Evolutionary conservation across 2,113 vertebrate species (phyloP).

Genomic region (Nipponia nippon): DNA sequence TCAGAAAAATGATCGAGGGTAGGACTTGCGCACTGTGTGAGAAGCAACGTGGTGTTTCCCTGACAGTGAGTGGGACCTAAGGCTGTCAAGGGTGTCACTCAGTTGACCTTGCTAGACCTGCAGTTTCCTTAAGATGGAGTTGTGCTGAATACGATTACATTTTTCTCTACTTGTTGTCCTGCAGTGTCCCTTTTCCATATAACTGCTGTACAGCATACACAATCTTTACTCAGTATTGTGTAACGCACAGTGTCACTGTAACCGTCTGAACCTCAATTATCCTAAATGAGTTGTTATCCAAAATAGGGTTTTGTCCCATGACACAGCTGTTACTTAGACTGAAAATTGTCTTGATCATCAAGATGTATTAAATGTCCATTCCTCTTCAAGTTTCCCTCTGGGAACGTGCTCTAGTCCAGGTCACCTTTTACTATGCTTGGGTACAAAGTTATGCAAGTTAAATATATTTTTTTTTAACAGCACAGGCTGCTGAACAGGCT

Average conservation of each 20-base stretch:
- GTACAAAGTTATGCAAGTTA: neutral
- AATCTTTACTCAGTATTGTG: neutral
- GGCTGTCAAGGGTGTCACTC: neutral
- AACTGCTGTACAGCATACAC: neutral
- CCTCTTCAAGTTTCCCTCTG: neutral
- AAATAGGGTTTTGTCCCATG: neutral
- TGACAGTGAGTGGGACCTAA: neutral
- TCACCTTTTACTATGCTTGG: neutral
- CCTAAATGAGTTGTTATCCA: neutral
- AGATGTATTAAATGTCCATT: neutral
- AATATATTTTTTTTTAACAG: neutral
- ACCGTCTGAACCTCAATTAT: neutral
- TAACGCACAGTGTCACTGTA: neutral
- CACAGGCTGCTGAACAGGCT: neutral
- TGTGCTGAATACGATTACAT: neutral
- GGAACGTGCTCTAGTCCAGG: neutral
- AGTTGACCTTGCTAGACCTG: slow-evolving; percentile 10
- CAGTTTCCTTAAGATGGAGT: neutral
- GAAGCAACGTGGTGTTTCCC: neutral
- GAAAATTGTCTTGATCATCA: neutral
- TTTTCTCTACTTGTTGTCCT: neutral
- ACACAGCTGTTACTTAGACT: neutral
- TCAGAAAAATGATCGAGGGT: slow-evolving; percentile 37
- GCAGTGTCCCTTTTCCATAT: neutral
- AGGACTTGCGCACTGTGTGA: neutral